These are phyloP conservation scores for Ptychoptera contaminata DNA, from an alignment of 2,888 invertebrate species.

Conservation along the genomic window DNA sequence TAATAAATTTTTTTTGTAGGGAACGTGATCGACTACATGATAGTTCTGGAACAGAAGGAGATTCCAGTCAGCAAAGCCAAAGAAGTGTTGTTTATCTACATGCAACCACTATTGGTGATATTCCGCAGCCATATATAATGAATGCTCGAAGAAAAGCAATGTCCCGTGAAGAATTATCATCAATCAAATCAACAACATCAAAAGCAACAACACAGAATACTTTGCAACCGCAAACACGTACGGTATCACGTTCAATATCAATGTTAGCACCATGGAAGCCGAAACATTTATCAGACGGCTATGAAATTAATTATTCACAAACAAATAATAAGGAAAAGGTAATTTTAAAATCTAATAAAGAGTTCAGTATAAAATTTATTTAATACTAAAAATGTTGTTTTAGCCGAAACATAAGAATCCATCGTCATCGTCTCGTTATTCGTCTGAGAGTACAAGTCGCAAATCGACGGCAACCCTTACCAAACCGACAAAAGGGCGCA, in stretches of 20 bases:
- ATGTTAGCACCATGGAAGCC: slow-evolving; percentile 77
- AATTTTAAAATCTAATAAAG: slow-evolving; percentile 10
- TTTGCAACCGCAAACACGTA: slow-evolving; percentile 40
- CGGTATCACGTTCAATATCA: slow-evolving; percentile 64
- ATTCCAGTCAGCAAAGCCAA: slow-evolving; percentile 65
- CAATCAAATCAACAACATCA: slow-evolving; percentile 23
- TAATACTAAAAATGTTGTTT: neutral
- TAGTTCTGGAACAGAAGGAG: slow-evolving; percentile 50
- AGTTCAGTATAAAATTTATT: neutral
- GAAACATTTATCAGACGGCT: slow-evolving; percentile 51
- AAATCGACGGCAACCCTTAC: neutral
- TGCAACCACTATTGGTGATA: slow-evolving; percentile 76
- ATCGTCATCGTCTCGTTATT: no score
- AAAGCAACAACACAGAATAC: slow-evolving; percentile 16
- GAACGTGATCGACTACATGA: slow-evolving; percentile 28
- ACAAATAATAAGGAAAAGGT: slow-evolving; percentile 23
- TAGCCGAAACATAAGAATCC: neutral
- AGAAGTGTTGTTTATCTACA: slow-evolving; percentile 72
- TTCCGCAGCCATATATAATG: slow-evolving; percentile 54
- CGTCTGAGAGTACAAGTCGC: neutral
- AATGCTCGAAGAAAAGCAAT: slow-evolving; percentile 41
- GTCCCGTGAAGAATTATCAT: slow-evolving; percentile 61
- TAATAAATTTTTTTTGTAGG: slow-evolving; percentile 12
- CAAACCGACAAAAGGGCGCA: neutral
- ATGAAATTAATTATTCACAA: slow-evolving; percentile 67